Evolutionary conservation across 2,113 vertebrate species (phyloP), one percentile per base, ranked within the genome.

Genomic region (Erythrocebus patas): DNA sequence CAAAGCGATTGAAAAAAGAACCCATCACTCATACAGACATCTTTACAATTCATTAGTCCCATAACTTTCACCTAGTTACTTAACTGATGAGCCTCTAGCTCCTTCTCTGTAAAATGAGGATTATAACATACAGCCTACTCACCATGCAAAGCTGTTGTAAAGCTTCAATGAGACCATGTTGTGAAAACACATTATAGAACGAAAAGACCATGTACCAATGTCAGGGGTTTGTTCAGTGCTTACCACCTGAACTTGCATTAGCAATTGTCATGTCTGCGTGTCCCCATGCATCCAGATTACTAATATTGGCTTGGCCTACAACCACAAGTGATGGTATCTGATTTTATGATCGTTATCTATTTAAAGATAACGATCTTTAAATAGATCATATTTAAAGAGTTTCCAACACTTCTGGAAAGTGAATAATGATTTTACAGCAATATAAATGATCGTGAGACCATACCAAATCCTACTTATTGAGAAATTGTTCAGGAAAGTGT

Each of bases 311-410:
- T 35, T 68, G 48, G 78, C 32, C 85, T 57, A 40, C 22, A 79
- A 61, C 13, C 43, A 64, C 68, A 32, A 80, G 91, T 4, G 72
- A 94, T 68, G 20, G 8, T 27, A 89, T 75, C 80, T 95, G 73
- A 61, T 92, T 70, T 93, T 97, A 79, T 92, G 87, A 95, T 97
- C 32, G 40, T 85, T 96, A 94, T 91, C 95, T 92, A 38, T 17
- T 80, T 93, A 95, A 76, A 70, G 86, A 22, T 40, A 40, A 40
- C 40, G 40, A 40, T 40, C 40, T 40, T 40, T 40, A 40, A 40
- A 40, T 40, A 40, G 40, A 40, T 40, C 40, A 40, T 92, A 38
- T 17, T 80, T 93, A 95, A 76, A 70, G 86, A 22, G 4, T 93
- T 90, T 93, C 59, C 48, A 93, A 57, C 52, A 88, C 72, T 86